These are phyloP conservation scores for Bombylius major DNA, from an alignment of 2,888 invertebrate genomes.

Conservation along the genomic window DNA sequence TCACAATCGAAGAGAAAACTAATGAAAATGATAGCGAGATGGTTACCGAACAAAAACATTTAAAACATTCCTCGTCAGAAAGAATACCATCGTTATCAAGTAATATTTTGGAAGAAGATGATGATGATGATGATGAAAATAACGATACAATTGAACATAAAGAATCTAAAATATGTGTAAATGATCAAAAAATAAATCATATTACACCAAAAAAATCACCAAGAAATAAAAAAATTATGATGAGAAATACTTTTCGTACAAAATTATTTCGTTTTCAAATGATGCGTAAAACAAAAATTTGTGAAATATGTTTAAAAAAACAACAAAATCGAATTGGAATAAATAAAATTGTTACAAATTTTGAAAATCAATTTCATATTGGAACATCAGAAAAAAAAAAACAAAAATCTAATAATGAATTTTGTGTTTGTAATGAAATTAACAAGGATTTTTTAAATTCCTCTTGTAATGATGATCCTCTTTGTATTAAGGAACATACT, in stretches of 20 bases:
- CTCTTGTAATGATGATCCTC: constrained; percentile 23
- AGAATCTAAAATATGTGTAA: too few species aligned
- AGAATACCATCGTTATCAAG: not conserved
- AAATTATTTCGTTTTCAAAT: constrained; percentile 31
- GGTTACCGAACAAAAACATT: not conserved
- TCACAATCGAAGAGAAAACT: not conserved
- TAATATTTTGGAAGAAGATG: not conserved
- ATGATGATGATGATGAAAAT: not conserved
- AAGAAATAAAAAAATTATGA: constrained; percentile 23
- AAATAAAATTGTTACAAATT: constrained; percentile 16
- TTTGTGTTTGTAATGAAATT: constrained; percentile 26
- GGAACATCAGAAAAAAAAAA: not conserved
- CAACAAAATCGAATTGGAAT: constrained; percentile 21
- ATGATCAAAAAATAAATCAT: constrained; percentile 4
- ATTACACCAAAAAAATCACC: constrained; percentile 20
- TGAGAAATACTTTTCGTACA: constrained; percentile 31
- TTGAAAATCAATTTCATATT: constrained; percentile 8
- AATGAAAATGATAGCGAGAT: not conserved
- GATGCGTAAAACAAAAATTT: constrained; percentile 24
- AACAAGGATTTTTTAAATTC: constrained; percentile 13
- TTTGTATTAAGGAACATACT: constrained; percentile 32
- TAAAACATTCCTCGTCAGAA: not conserved
- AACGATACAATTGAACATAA: too few species aligned
- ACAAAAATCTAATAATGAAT: constrained; percentile 18
- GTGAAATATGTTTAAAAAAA: constrained; percentile 32